Evolutionary conservation across 2,797 vertebrate genomes (phyloP).

Genomic region (Chaetodon trifasciatus): DNA sequence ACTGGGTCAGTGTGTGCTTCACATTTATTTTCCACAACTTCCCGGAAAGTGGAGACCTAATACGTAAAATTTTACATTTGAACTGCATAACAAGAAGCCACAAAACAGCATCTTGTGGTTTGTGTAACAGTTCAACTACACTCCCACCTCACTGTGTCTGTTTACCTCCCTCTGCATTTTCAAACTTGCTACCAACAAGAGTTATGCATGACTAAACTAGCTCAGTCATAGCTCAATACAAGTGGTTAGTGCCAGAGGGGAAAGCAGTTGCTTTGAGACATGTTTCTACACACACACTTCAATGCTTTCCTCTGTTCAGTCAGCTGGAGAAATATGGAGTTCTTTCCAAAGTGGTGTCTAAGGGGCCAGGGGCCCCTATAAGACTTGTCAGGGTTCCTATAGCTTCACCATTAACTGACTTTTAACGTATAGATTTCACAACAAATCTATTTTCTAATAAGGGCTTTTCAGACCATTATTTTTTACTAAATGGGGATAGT

Average conservation of each 20-base stretch:
- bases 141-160: neutral
- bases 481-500: neutral
- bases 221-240: constrained; percentile 34
- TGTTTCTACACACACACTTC: neutral
- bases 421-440: neutral
- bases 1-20: neutral
- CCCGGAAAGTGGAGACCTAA: neutral
- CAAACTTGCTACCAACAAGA: constrained; percentile 2
- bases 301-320: neutral
- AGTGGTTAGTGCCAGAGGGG: constrained; percentile 30
- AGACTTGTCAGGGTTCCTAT: neutral
- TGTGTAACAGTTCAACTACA: neutral
- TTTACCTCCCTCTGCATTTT: constrained; percentile 4
- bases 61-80: neutral
- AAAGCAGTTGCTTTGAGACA: constrained; percentile 30
- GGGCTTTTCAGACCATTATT: neutral
- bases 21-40: neutral
- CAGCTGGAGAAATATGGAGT: neutral
- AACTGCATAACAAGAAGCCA: neutral
- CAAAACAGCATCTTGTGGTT: neutral
- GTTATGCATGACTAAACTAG: constrained; percentile 60
- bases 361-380: neutral
- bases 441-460: neutral
- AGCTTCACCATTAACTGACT: neutral
- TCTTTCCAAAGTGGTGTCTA: neutral